A percentile compares a stretch with the other conserved stretches of the same genome.
Conservation (phyloP, 2,888 invertebrate species). For the Polia nebulosa region DNA sequence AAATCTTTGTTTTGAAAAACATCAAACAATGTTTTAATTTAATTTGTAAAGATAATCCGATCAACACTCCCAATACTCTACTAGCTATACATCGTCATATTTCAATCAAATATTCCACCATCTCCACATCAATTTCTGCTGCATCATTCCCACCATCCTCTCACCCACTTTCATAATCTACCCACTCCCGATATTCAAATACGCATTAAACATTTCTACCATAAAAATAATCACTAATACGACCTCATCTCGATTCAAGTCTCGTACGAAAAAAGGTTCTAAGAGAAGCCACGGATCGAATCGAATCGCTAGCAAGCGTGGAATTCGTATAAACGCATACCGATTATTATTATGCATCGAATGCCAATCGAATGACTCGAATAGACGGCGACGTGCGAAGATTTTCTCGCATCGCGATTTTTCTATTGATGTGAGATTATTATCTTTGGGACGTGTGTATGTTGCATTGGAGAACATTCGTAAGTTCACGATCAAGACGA, state of each 20-base stretch:
- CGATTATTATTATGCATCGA: slow-evolving; percentile 83
- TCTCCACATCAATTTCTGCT: not conserved
- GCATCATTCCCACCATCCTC: not conserved
- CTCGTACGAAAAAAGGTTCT: slow-evolving; percentile 81
- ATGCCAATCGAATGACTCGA: slow-evolving; percentile 74
- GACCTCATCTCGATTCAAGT: slow-evolving; percentile 72
- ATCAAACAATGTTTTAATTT: not conserved
- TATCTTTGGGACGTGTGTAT: slow-evolving; percentile 53
- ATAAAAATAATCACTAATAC: slow-evolving; percentile 67
- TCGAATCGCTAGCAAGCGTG: slow-evolving; percentile 71
- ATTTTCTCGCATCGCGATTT: slow-evolving; percentile 70
- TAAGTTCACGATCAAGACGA: slow-evolving; percentile 13
- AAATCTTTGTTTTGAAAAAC: not conserved
- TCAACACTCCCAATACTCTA: not conserved
- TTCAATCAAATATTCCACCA: not conserved
- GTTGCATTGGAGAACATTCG: slow-evolving; percentile 38
- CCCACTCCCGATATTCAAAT: slow-evolving; percentile 50
- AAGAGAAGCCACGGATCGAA: slow-evolving; percentile 70
- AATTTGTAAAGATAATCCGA: not conserved
- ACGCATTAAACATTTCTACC: slow-evolving; percentile 58
- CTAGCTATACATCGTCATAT: not conserved
- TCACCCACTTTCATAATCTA: slow-evolving; percentile 17
- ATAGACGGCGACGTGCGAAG: slow-evolving; percentile 72
- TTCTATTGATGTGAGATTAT: slow-evolving; percentile 65
- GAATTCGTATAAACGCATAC: slow-evolving; percentile 84